These are phyloP conservation scores for Horisme vitalbata DNA, from an alignment of 2,888 invertebrate species.

Conservation along the genomic window DNA sequence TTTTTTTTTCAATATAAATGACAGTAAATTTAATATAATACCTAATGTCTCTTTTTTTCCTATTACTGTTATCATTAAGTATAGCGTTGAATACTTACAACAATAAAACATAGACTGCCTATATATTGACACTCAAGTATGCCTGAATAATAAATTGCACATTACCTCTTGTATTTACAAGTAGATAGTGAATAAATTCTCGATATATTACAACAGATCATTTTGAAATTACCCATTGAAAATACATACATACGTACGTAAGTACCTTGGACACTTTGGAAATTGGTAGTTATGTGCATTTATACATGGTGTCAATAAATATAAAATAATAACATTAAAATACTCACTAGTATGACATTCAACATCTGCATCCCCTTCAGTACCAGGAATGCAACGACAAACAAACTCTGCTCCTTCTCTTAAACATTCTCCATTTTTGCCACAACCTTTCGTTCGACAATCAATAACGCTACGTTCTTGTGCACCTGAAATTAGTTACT, in stretches of 20 bases:
- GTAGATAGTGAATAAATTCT: constrained; percentile 27
- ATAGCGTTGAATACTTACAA: constrained; percentile 26
- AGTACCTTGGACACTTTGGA: no score
- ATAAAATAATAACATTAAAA: constrained; percentile 18
- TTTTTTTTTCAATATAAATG: no score
- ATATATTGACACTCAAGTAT: neutral
- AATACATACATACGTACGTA: constrained; percentile 16
- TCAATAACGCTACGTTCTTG: constrained; percentile 85
- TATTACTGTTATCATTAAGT: constrained; percentile 6
- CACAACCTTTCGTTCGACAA: constrained; percentile 93
- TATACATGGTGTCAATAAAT: constrained; percentile 69
- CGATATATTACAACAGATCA: constrained; percentile 10
- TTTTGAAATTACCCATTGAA: constrained; percentile 7
- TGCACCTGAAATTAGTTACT: constrained; percentile 68
- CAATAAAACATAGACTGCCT: constrained; percentile 3
- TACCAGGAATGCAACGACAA: constrained; percentile 90
- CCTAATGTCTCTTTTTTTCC: no score
- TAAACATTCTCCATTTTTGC: constrained; percentile 93
- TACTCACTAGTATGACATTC: constrained; percentile 86
- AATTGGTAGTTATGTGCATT: no score
- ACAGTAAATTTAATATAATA: no score
- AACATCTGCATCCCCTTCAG: constrained; percentile 87
- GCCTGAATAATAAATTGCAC: constrained; percentile 6
- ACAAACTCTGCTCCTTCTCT: constrained; percentile 92
- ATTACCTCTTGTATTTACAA: constrained; percentile 47